Base-by-base conservation (phyloP, 2,113 vertebrate species). In the Hypomesus transpacificus region DNA sequence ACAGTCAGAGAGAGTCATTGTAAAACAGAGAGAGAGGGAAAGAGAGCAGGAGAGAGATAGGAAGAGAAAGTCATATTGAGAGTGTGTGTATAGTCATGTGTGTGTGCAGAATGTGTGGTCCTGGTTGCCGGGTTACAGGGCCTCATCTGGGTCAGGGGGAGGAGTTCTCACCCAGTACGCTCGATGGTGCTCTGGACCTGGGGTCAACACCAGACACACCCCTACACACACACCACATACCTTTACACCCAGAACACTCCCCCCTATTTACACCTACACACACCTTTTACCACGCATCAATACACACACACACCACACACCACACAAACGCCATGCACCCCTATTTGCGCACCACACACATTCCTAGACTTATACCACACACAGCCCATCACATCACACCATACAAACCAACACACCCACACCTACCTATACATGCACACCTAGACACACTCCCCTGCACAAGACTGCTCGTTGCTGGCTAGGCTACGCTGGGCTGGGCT, bases 141-240 rank as follows among this genome's bases (percentile, higher is more conserved):
- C 78, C n/a, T 69, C 70, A 85, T 85, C 69, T 76, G 66, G 80
- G 80, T 80, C 78, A 85, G 63, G 73, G 69, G 80, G 73, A 76
- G 78, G 22, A 65, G 54, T 67, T 77, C 68, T 59, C 39, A 66
- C 66, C 21, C 46, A 71, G 67, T 16, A 4, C 39, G 61, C 74
- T 82, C 68, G 68, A 80, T 82, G 60, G 59, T 28, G 46, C 51
- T 46, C 53, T 8, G 14, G 58, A 34, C 61, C 17, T 31, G 61
- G 4, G 61, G 26, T 31, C 26, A 63, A 14, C 63, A 28, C 52
- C 59, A 39, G 9, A 28, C 61, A 34, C 17, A 5, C 61, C 14
- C 50, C 28, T 54, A 78, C 46, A 74, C 62, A 66, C 39, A 21
- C 57, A 59, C 57, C 18, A 59, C 57, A 58, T n/a, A 58, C 56